Conservation (phyloP, 2,888 invertebrate species). For the Tinea pellionella region DNA sequence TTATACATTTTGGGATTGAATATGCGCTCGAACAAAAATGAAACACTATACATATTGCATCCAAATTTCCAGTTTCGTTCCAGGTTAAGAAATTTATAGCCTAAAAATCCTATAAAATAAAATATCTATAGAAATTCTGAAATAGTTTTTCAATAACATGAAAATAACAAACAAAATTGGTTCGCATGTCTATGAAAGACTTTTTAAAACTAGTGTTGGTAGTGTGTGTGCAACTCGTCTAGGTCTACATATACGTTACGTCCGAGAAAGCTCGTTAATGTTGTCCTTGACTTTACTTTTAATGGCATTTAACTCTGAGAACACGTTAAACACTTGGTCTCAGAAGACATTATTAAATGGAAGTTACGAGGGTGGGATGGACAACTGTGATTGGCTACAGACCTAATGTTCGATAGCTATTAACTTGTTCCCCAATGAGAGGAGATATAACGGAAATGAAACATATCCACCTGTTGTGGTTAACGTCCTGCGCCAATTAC, state of each 20-base stretch:
- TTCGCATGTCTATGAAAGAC: neutral
- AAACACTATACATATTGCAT: conserved; percentile 16
- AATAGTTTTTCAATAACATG: neutral
- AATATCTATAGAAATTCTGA: neutral
- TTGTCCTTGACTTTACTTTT: neutral
- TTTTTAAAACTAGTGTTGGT: neutral
- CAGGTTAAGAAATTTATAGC: neutral
- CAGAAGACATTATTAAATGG: neutral
- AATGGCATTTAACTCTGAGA: neutral
- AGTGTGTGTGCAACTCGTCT: neutral
- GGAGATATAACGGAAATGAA: neutral
- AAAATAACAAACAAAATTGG: neutral
- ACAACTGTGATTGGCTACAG: neutral
- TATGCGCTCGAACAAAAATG: conserved; percentile 21
- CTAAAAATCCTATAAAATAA: neutral
- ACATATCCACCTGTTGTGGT: neutral
- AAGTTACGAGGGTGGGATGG: neutral
- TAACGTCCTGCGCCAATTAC: neutral
- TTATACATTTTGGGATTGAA: conserved; percentile 27
- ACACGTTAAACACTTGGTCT: neutral
- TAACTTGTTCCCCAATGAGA: neutral
- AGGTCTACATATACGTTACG: neutral
- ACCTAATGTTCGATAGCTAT: neutral
- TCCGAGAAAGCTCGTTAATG: neutral
- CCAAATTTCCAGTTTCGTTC: conserved; percentile 19